Evolutionary conservation across 2,113 vertebrate genomes (phyloP).

Genomic region (Hippoglossus stenolepis): DNA sequence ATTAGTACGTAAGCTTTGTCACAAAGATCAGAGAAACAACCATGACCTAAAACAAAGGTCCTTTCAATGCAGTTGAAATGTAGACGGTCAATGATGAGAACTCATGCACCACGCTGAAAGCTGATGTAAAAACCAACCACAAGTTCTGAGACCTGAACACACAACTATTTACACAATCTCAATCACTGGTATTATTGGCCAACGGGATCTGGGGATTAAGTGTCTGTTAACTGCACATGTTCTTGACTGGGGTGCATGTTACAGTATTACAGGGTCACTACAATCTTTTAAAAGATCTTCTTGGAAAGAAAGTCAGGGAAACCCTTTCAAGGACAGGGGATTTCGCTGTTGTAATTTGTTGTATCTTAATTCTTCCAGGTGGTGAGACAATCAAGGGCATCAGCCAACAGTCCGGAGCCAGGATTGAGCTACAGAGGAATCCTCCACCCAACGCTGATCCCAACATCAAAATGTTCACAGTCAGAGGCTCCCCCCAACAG

Average conservation of each 20-base stretch:
- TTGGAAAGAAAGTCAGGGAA: too few species aligned
- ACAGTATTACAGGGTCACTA: too few species aligned
- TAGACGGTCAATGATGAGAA: not conserved
- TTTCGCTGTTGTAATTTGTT: not conserved
- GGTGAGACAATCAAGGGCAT: conserved; percentile 99
- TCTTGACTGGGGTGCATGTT: too few species aligned
- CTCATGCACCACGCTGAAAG: not conserved
- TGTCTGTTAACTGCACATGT: too few species aligned
- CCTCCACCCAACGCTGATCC: conserved; percentile 97
- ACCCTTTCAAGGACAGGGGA: not conserved
- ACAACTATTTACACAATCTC: too few species aligned
- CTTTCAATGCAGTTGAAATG: not conserved
- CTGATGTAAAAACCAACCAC: not conserved
- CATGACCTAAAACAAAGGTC: too few species aligned
- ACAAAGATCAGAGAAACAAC: too few species aligned
- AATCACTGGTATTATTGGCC: too few species aligned
- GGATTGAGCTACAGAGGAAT: conserved; percentile 96
- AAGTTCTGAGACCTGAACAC: not conserved
- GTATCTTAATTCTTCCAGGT: conserved; percentile 75
- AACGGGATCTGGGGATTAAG: too few species aligned
- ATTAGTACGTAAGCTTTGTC: too few species aligned
- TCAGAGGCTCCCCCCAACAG: conserved; percentile 95
- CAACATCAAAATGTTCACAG: conserved; percentile 97
- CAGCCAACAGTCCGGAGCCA: conserved; percentile 97
- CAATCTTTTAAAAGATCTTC: too few species aligned